Conservation (phyloP, 2,113 vertebrate genomes). For the Blennius ocellaris region DNA sequence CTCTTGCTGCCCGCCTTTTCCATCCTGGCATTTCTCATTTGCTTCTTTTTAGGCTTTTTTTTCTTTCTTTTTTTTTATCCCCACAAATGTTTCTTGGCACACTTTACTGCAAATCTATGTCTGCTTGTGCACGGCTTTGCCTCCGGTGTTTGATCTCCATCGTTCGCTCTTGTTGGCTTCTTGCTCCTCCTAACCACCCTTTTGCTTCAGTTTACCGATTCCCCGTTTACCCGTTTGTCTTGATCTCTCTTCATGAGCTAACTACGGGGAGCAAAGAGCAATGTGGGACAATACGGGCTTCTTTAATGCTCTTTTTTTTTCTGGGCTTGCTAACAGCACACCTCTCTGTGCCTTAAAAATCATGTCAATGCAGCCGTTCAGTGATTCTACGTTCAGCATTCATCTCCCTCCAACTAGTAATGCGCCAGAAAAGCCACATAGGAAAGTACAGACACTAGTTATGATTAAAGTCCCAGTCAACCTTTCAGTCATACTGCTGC, state of each 20-base stretch:
- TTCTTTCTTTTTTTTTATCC: neutral
- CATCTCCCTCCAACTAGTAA: conserved; percentile 6
- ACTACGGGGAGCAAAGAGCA: conserved; percentile 38
- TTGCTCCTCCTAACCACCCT: neutral
- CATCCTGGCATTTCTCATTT: conserved; percentile 22
- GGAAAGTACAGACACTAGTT: conserved; percentile 2
- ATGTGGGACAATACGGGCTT: conserved; percentile 28
- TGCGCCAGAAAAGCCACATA: neutral
- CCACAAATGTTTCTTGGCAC: conserved; percentile 25
- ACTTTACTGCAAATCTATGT: conserved; percentile 42
- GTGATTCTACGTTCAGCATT: neutral
- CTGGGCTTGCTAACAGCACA: conserved; percentile 13
- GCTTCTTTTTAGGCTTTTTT: conserved; percentile 16
- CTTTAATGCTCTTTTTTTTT: conserved; percentile 31
- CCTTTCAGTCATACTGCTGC: conserved; percentile 21
- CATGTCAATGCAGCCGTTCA: conserved; percentile 5
- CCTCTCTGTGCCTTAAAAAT: conserved; percentile 21
- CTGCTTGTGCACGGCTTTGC: conserved; percentile 23
- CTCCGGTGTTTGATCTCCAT: conserved; percentile 53
- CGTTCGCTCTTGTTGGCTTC: conserved; percentile 34
- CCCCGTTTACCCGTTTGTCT: conserved; percentile 26
- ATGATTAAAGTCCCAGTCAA: conserved; percentile 21
- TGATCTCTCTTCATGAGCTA: conserved; percentile 42
- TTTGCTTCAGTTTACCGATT: conserved; percentile 12
- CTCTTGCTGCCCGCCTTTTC: conserved; percentile 26